These are phyloP conservation scores for Euwallacea similis DNA, from an alignment of 1,140 invertebrate genomes.

Conservation along the genomic window DNA sequence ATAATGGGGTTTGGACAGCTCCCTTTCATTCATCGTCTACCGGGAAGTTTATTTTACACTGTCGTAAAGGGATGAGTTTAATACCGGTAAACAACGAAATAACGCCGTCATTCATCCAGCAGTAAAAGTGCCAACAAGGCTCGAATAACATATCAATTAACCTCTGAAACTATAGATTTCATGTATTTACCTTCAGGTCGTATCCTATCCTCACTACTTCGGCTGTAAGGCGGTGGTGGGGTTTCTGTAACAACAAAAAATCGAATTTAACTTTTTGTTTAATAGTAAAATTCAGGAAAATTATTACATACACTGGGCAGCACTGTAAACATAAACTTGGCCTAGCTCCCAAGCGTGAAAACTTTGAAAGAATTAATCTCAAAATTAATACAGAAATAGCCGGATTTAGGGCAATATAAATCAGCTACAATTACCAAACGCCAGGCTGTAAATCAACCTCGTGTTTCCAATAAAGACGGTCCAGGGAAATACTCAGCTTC, in stretches of 20 bases:
- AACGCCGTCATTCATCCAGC: neutral
- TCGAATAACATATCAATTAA: neutral
- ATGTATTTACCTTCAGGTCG: conserved; percentile 69
- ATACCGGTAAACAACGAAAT: neutral
- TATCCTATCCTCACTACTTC: conserved; percentile 67
- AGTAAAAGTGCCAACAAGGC: neutral
- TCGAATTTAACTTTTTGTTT: neutral
- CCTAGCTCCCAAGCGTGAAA: neutral
- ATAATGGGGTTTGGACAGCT: conserved; percentile 11
- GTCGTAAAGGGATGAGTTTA: neutral
- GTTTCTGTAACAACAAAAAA: conserved; percentile 64
- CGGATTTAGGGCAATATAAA: neutral
- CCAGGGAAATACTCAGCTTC: neutral
- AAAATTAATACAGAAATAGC: neutral
- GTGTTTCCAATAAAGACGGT: neutral
- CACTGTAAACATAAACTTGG: too few species aligned
- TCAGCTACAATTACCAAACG: neutral
- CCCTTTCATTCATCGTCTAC: neutral
- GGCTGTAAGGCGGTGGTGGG: conserved; percentile 72
- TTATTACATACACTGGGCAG: too few species aligned
- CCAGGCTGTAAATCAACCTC: neutral
- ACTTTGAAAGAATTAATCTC: neutral
- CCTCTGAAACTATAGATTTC: neutral
- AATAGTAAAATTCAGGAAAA: too few species aligned
- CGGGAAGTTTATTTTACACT: neutral